A percentile compares a stretch with the other conserved stretches of the same genome.
These are phyloP conservation scores for Myopa testacea DNA, from an alignment of 2,888 invertebrate species.

Conservation along the genomic window DNA sequence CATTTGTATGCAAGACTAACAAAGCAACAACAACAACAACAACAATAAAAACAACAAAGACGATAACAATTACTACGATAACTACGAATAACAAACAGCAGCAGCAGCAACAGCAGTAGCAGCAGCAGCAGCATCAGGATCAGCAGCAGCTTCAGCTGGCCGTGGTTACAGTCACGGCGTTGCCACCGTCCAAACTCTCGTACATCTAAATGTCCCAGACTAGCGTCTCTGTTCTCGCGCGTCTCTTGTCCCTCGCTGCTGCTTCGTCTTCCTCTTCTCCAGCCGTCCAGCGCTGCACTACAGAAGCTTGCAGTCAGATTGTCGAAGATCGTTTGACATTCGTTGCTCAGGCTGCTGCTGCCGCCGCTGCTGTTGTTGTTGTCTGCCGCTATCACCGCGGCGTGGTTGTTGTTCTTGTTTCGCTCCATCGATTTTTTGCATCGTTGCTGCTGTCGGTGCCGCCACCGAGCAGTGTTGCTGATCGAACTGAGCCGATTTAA, in stretches of 20 bases:
- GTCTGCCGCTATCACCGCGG: slow-evolving; percentile 14
- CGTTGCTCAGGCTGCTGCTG: background rate
- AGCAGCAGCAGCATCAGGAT: slow-evolving; percentile 21
- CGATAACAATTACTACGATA: slow-evolving; percentile 7
- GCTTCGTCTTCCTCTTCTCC: background rate
- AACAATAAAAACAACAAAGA: background rate
- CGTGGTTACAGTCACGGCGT: background rate
- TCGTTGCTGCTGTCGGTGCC: slow-evolving; percentile 43
- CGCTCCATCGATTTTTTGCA: slow-evolving; percentile 33
- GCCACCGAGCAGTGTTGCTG: slow-evolving; percentile 24
- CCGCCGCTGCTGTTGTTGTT: background rate
- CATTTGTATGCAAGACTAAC: slow-evolving; percentile 66
- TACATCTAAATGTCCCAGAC: background rate
- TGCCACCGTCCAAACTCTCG: background rate
- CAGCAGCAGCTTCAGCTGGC: background rate
- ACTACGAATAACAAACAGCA: background rate
- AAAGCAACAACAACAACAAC: slow-evolving; percentile 44
- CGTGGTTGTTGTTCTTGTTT: slow-evolving; percentile 16
- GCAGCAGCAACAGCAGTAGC: slow-evolving; percentile 21
- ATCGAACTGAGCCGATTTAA: slow-evolving; percentile 55
- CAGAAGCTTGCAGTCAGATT: slow-evolving; percentile 15
- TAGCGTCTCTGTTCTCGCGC: background rate
- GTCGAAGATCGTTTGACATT: slow-evolving; percentile 40
- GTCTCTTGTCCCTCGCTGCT: background rate
- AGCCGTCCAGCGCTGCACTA: slow-evolving; percentile 16